A percentile compares a stretch with the other conserved stretches of the same genome.
phyloP scores from a whole-genome alignment of 2,797 vertebrate species.

The Neoniphon sammara region DNA sequence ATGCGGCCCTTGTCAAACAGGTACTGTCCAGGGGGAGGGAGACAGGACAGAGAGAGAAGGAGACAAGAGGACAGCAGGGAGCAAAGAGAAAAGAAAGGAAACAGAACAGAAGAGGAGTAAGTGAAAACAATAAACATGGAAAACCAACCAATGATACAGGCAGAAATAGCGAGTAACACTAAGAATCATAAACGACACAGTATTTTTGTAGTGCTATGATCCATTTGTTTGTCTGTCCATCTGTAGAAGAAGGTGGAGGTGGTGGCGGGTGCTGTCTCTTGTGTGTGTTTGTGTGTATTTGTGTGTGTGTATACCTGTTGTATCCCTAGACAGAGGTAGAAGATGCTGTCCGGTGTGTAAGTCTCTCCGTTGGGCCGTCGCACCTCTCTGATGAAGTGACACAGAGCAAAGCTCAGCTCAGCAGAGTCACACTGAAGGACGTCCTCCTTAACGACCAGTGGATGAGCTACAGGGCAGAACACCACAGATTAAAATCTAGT shows the following conservation, averaged over 20 bases:
- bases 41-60: neutral
- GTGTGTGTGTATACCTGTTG: conserved; percentile 88
- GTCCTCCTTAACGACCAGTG: conserved; percentile 90
- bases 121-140: neutral
- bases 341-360: conserved; percentile 94
- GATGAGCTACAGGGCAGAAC: conserved; percentile 73
- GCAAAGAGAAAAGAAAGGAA: neutral
- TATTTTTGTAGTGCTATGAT: too few species aligned
- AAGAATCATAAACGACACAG: neutral
- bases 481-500: neutral
- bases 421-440: conserved; percentile 91
- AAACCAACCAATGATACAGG: neutral
- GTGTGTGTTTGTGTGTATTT: neutral
- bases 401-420: conserved; percentile 92
- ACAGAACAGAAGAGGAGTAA: neutral
- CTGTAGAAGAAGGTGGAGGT: neutral
- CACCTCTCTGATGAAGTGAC: conserved; percentile 93
- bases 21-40: conserved; percentile 80
- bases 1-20: conserved; percentile 95
- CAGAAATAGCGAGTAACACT: too few species aligned
- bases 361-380: conserved; percentile 91
- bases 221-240: neutral
- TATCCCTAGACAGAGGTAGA: conserved; percentile 98
- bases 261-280: too few species aligned
- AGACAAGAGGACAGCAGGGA: neutral